Percentiles rank a stretch among this genome's conserved stretches.
phyloP scores from a whole-genome alignment of 2,797 vertebrate genomes.

The Microctenopoma stevenorrisi region DNA sequence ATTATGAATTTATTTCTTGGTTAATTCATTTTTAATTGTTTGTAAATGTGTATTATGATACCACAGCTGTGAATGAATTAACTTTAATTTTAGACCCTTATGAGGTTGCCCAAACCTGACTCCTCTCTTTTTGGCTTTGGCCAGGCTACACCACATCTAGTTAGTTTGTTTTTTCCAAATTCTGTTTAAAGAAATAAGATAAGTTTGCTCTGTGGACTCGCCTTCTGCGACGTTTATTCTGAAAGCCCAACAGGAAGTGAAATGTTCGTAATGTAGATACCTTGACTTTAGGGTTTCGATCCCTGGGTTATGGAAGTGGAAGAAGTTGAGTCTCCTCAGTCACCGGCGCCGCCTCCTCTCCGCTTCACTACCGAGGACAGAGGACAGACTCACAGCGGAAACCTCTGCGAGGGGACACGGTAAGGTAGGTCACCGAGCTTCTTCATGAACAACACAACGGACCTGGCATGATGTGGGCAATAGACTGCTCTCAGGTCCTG shows the following conservation, averaged over 20 bases:
- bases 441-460: conserved; percentile 24
- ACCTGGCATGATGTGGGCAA: conserved; percentile 55
- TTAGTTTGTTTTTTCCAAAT: no score
- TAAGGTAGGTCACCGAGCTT: conserved; percentile 59
- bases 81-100: no score
- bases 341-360: conserved; percentile 69
- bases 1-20: no score
- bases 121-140: no score
- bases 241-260: conserved; percentile 12
- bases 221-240: conserved; percentile 41
- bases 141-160: not conserved
- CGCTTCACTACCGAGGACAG: conserved; percentile 57
- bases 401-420: conserved; percentile 54
- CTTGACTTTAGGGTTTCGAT: conserved; percentile 5
- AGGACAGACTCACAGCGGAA: conserved; percentile 53
- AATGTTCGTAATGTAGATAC: accelerated
- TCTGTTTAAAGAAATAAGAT: no score
- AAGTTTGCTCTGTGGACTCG: not conserved
- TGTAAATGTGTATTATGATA: no score
- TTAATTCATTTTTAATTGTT: no score
- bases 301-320: conserved; percentile 43
- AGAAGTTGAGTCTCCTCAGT: conserved; percentile 66
- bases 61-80: no score
- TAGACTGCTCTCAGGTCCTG: conserved; percentile 14
- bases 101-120: no score